Evolutionary conservation across 2,888 invertebrate genomes (phyloP), one percentile per base, ranked within the genome.

Genomic region (Oasisia sp.): DNA sequence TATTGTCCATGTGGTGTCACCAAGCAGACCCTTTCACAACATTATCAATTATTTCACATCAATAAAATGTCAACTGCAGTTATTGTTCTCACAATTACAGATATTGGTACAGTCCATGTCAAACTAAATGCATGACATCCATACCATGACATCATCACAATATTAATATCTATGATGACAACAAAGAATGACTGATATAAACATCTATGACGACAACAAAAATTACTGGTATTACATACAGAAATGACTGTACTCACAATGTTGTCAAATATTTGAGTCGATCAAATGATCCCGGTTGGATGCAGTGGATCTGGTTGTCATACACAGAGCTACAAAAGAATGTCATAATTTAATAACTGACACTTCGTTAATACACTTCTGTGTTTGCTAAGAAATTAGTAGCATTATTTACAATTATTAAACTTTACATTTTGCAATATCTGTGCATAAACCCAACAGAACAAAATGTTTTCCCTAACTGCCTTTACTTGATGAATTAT

Each of bases 241-340:
- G n/a, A 32, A 19, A n/a, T 27, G 7, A 19, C 32, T 12, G 32
- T 90, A 96, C 96, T 96, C 94, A 96, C 95, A 96, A 94, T 27
- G 96, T 95, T 9, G 95, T 94, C 9, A 96, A 93, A 89, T 94
- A 94, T 32, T 94, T 94, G 12, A 95, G 94, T 90, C 94, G 94
- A 90, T 95, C 95, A 93, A 96, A 96, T 50, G 96, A 94, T 11
- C 96, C 96, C 89, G 95, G 95, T 93, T 95, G 95, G 14, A 96
- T 95, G 93, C 96, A 96, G 19, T 95, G 94, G 32, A 96, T 95
- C 94, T 96, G 98, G 97, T 99, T 99, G 74, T 99, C 99, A 96
- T 99, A 99, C 38, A 99, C 97, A 92, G 99, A 99, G 95, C 99
- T 99, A 97, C 44, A 94, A 95, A 93, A 92, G 56, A 92, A 93